Conservation (phyloP, 37 sponge, comb jelly and placozoan genomes). For the Cladorhizidae sp. region DNA sequence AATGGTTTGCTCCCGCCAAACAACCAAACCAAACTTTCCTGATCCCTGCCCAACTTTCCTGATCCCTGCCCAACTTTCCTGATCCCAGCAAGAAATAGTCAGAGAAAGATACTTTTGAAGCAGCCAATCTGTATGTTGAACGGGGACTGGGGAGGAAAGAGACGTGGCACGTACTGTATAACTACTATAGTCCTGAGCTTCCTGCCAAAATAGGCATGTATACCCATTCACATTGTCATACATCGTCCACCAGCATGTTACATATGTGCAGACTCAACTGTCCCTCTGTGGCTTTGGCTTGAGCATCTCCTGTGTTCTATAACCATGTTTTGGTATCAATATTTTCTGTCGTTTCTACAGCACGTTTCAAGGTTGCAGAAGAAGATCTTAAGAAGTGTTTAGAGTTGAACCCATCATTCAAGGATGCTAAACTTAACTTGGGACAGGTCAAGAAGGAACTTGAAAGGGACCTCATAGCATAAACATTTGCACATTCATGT, state of each 20-base stretch:
- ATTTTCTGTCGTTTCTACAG: constrained; percentile 8
- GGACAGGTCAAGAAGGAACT: constrained; percentile 63
- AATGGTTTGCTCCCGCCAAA: no score
- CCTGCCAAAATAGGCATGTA: neutral
- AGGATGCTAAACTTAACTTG: constrained; percentile 63
- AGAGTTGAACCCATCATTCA: constrained; percentile 63
- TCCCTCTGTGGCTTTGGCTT: no score
- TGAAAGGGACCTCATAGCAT: neutral
- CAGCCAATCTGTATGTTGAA: neutral
- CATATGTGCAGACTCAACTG: no score
- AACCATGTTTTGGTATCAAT: neutral
- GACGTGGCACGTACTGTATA: neutral
- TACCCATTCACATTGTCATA: no score
- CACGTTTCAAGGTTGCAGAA: constrained; percentile 62
- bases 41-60: no score
- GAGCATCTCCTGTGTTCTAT: neutral
- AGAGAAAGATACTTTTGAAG: neutral
- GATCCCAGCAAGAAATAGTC: no score
- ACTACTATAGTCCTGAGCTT: neutral
- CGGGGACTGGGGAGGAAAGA: neutral
- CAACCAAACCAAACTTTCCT: no score
- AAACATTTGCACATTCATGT: no score
- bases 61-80: no score
- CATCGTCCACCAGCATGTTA: no score
- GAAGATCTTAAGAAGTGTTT: constrained; percentile 53